Base-by-base conservation (phyloP, 2,888 invertebrate genomes). In the Calameuta pallipes region DNA sequence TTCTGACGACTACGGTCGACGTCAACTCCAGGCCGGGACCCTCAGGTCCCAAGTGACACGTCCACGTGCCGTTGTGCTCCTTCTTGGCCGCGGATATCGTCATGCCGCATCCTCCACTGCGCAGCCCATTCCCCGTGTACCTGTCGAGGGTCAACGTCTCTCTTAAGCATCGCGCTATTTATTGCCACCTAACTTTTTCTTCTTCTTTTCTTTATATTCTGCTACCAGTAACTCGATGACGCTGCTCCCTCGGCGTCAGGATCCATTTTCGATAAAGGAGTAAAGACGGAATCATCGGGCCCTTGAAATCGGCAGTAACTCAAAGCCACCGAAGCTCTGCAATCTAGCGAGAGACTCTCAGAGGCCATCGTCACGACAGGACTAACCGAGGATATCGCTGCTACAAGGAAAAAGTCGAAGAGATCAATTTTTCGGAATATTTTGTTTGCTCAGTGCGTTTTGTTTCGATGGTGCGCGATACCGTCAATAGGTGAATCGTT, bases 11-110 rank as follows among this genome's bases (percentile, higher is more conserved):
- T 1, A 93, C 84, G 31, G 81, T 74, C 15, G 92, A 91, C 0
- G 88, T 91, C 1, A 90, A 11, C 87, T 93, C 93, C 1, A 92
- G 71, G 1, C 92, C 92, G 9, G 90, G 78, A 41, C 86, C 84
- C 12, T 89, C 84, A 0, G 91, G 91, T 0, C 93, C 93, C 92
- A 93, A 93, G 79, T 93, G 92, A 78, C 93, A 93, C 1, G 88
- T 90, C 93, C 93, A 93, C 34, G 82, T 80, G 0, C 93, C 93
- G 2, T 86, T 87, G 68, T 93, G 92, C 1, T 87, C 84, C 12
- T 80, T 79, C 3, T 85, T 84, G 1, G 91, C 91, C 4, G 90
- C 87, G 1, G 84, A 81, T 79, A 93, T 92, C 0, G 91, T 92
- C 12, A 93, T 92, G 0, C 91, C 92, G 83, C 93, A 93, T 71